phyloP scores from a whole-genome alignment of 2,797 vertebrate species.

The Poecile montanus region DNA sequence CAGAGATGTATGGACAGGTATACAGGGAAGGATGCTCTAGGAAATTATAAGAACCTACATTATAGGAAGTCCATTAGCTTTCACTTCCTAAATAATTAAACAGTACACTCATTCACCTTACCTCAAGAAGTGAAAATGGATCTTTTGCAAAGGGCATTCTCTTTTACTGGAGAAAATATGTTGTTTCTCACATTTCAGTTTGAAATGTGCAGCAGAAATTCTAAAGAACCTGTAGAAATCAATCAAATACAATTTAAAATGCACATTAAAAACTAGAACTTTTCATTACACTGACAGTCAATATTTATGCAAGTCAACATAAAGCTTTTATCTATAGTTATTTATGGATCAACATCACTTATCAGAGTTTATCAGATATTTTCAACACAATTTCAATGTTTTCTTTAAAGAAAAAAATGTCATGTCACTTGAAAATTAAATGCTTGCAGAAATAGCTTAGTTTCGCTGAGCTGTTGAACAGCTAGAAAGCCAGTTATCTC shows the following conservation, averaged over 20 bases:
- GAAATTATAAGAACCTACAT: background rate
- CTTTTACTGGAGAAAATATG: background rate
- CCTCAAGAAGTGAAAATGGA: background rate
- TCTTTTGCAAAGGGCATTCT: background rate
- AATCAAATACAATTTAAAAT: background rate
- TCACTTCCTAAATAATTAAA: conserved; percentile 21
- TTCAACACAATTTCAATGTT: background rate
- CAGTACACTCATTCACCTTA: background rate
- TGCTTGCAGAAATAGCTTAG: background rate
- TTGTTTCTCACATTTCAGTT: background rate
- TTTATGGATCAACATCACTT: background rate
- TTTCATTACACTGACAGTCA: background rate
- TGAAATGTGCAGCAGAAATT: background rate
- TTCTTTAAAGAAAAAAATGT: background rate
- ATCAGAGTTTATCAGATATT: background rate
- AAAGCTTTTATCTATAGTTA: background rate
- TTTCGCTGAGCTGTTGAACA: background rate
- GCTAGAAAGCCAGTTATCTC: background rate
- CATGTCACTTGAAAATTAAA: background rate
- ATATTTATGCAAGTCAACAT: background rate
- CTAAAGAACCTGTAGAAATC: background rate
- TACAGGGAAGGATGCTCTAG: background rate
- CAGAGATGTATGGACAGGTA: background rate
- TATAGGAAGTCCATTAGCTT: conserved; percentile 38
- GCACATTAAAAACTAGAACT: background rate